Percentiles rank a stretch among this genome's conserved stretches.
Evolutionary conservation across 2,797 vertebrate genomes (phyloP).

Genomic region (Lagodon rhomboides): DNA sequence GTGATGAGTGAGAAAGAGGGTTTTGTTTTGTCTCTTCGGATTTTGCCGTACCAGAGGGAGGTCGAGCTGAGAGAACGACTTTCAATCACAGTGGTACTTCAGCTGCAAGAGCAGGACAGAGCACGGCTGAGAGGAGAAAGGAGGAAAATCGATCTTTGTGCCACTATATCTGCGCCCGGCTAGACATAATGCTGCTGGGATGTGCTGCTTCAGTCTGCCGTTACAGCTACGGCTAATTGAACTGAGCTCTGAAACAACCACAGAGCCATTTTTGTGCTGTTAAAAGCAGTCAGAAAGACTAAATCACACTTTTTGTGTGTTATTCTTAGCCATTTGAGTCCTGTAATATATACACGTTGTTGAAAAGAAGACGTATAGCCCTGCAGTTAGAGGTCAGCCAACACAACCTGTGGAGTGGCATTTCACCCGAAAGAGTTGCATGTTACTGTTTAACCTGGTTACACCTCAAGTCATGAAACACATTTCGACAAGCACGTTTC

Average conservation of each 20-base stretch:
- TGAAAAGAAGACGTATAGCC: slow-evolving; percentile 53
- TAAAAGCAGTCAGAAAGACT: slow-evolving; percentile 42
- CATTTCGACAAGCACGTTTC: slow-evolving; percentile 70
- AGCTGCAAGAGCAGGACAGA: slow-evolving; percentile 47
- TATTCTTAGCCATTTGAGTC: slow-evolving; percentile 54
- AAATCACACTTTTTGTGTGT: slow-evolving; percentile 36
- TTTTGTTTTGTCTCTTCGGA: slow-evolving; percentile 64
- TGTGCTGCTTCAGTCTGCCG: slow-evolving; percentile 2
- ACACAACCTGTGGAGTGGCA: slow-evolving; percentile 38
- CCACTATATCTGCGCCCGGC: slow-evolving; percentile 5
- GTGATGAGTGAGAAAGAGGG: slow-evolving; percentile 58
- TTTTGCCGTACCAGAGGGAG: slow-evolving; percentile 56
- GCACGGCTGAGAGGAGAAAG: slow-evolving; percentile 42
- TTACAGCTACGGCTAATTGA: slow-evolving; percentile 38
- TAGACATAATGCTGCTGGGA: slow-evolving; percentile 34
- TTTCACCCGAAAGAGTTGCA: slow-evolving; percentile 45
- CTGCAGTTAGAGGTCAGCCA: slow-evolving; percentile 25
- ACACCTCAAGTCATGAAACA: slow-evolving; percentile 46
- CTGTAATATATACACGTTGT: slow-evolving; percentile 37
- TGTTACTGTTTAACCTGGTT: slow-evolving; percentile 50
- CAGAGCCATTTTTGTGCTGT: slow-evolving; percentile 11
- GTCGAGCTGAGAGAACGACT: slow-evolving; percentile 49
- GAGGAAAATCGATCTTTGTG: slow-evolving; percentile 40
- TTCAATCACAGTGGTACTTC: slow-evolving; percentile 59
- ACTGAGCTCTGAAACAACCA: slow-evolving; percentile 2